A percentile compares a stretch with the other conserved stretches of the same genome.
These are phyloP conservation scores for Myotis brandtii DNA, from an alignment of 2,113 vertebrate genomes.

Conservation along the genomic window DNA sequence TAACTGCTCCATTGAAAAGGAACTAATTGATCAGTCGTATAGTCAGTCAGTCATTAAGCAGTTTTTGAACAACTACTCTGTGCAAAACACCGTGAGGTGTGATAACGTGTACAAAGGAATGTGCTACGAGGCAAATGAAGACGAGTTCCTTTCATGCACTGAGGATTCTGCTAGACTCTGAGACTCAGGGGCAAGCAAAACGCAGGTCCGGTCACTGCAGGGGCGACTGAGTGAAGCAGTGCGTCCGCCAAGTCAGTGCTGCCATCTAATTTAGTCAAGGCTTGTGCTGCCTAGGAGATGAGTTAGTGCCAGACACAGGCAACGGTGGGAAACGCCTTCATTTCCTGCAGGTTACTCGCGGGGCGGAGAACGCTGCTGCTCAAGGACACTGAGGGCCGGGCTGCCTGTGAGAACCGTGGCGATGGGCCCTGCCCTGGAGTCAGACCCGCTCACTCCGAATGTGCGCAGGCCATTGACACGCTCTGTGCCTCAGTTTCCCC, in stretches of 20 bases:
- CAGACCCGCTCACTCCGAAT: neutral
- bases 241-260: fast-evolving
- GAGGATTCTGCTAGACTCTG: neutral
- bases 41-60: neutral
- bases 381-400: fast-evolving
- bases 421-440: fast-evolving
- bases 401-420: fast-evolving
- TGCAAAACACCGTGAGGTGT: neutral
- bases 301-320: fast-evolving
- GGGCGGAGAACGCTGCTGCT: neutral
- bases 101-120: neutral
- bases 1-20: neutral
- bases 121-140: neutral
- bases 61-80: neutral
- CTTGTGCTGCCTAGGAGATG: fast-evolving
- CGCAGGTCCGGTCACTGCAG: fast-evolving
- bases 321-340: fast-evolving
- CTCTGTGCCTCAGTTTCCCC: neutral
- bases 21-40: neutral
- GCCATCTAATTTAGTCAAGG: neutral
- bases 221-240: fast-evolving
- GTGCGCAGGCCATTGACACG: fast-evolving
- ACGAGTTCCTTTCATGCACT: fast-evolving
- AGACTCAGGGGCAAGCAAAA: fast-evolving
- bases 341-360: fast-evolving